Evolutionary conservation across 1,140 invertebrate species (phyloP).

Genomic region (Caerostris extrusa): DNA sequence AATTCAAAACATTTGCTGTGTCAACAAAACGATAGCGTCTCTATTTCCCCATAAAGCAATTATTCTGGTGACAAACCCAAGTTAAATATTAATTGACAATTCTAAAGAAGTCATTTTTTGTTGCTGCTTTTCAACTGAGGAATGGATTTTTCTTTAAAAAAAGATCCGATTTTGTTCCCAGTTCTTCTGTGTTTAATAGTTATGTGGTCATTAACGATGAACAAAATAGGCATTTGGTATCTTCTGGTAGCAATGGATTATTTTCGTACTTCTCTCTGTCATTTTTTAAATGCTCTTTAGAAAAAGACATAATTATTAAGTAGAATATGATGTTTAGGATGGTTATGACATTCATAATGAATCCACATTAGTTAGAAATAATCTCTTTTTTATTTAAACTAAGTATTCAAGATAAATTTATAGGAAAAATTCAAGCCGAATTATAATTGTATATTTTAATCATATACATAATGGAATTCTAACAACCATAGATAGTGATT

Average conservation of each 20-base stretch:
- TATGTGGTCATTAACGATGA: neutral
- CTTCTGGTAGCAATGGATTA: constrained; percentile 9
- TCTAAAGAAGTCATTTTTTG: neutral
- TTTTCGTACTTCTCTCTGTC: neutral
- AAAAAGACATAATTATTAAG: neutral
- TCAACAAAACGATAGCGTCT: neutral
- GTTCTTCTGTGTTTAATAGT: neutral
- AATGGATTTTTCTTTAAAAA: constrained; percentile 2
- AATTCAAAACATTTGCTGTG: neutral
- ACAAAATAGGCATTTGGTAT: neutral
- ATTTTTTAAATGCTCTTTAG: neutral
- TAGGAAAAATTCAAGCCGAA: too few relatives aligned
- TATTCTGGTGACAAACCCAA: neutral
- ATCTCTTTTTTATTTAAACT: too few relatives aligned
- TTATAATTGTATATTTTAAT: too few relatives aligned
- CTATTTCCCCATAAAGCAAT: neutral
- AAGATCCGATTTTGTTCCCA: constrained; percentile 1
- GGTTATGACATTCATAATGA: neutral
- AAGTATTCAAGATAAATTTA: too few relatives aligned
- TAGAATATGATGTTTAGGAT: neutral
- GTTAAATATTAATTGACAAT: neutral
- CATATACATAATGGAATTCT: too few relatives aligned
- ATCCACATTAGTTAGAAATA: too few relatives aligned
- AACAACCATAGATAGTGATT: too few relatives aligned
- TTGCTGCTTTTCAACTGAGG: neutral